A percentile compares a stretch with the other conserved stretches of the same genome.
phyloP scores from a whole-genome alignment of 2,888 invertebrate genomes.

The Nephrotoma flavescens region DNA sequence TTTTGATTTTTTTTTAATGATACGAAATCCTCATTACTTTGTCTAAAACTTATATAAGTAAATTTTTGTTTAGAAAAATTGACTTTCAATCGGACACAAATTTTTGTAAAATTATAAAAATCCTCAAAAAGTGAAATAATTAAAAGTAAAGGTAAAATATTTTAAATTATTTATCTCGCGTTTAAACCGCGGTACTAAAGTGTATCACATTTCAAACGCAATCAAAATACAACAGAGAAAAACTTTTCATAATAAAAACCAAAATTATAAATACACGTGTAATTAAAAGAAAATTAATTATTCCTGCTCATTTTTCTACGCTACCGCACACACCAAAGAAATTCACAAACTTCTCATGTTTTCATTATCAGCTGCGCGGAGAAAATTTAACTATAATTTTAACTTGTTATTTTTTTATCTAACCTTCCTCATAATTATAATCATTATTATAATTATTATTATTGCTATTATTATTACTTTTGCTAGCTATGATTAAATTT shows the following conservation, averaged over 20 bases:
- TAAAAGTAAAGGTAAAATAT: background rate
- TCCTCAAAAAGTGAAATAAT: background rate
- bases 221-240: background rate
- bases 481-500: background rate
- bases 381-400: background rate
- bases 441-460: background rate
- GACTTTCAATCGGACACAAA: no score
- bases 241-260: background rate
- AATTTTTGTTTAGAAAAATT: no score
- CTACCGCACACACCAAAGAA: background rate
- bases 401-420: background rate
- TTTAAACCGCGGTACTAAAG: background rate
- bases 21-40: no score
- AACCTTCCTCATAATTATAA: background rate
- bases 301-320: background rate
- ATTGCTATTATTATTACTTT: background rate
- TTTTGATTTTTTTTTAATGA: no score
- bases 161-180: no score
- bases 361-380: background rate
- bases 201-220: background rate
- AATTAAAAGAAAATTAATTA: background rate
- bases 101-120: background rate
- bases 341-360: background rate
- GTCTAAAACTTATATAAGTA: no score
- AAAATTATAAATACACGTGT: background rate